Evolutionary conservation across 2,888 invertebrate species (phyloP).

Genomic region (Deilephila porcellus): DNA sequence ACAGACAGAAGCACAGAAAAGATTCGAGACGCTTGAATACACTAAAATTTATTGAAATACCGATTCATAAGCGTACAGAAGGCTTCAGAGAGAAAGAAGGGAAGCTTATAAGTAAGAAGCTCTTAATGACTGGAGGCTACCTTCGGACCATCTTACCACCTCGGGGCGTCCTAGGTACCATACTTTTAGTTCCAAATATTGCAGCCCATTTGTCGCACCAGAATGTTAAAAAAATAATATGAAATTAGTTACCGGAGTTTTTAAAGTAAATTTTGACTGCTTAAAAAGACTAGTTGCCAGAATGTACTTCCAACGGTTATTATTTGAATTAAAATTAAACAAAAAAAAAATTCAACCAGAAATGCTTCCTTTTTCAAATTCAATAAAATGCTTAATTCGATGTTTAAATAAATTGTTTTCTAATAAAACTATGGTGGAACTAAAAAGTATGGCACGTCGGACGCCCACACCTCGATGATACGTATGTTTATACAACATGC

Average conservation of each 20-base stretch:
- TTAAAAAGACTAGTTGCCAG: no score
- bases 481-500: conserved; percentile 36
- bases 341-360: no score
- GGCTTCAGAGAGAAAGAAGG: conserved; percentile 60
- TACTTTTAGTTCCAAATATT: conserved; percentile 1
- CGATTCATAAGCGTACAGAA: conserved; percentile 54
- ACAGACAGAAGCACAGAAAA: conserved; percentile 40
- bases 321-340: no score
- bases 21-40: conserved; percentile 51
- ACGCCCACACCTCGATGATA: conserved; percentile 48
- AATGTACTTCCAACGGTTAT: no score
- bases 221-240: no score
- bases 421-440: not conserved
- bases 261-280: no score
- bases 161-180: conserved; percentile 8
- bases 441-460: not conserved
- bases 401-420: not conserved
- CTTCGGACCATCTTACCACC: conserved; percentile 34
- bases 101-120: conserved; percentile 59
- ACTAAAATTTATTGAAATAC: conserved; percentile 49
- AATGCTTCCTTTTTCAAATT: not conserved
- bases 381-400: not conserved
- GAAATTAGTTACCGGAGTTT: no score
- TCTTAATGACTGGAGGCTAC: conserved; percentile 74
- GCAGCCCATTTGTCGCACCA: not conserved